Base-by-base conservation (phyloP, 2,888 invertebrate species). In the Saturnia japonica region DNA sequence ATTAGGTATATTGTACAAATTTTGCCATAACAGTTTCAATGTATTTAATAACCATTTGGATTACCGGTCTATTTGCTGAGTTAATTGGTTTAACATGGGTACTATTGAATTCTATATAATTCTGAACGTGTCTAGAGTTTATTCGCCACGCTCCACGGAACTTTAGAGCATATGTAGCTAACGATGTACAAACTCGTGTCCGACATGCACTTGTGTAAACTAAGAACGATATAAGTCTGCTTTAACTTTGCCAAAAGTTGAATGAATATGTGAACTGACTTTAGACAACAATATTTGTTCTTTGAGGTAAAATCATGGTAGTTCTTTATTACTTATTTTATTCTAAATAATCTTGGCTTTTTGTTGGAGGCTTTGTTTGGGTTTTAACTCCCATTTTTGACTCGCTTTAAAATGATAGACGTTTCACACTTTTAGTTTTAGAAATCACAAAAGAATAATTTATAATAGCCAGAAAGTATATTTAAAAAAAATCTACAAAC, bases 31-130 rank as follows among this genome's bases (percentile, higher is more conserved):
- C 22, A 28, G 4, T 60, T 60, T 60, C 19, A 28, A 28, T 14
- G 14, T 28, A 40, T 64, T 64, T 16, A 40, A 40, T 40, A 64
- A 40, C 40, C 22, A n/a, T n/a, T n/a, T 64, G n/a, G 14, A 40
- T 34, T 40, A 3, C n/a, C 40, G 19, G 64, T 64, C 64, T 40
- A 40, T 64, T 64, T 64, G 40, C 40, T n/a, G 64, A 64, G 64
- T 64, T 19, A 40, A 64, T 64, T 64, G 64, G 64, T 64, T 34
- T 40, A 62, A 64, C 64, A 40, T 64, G 9, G 54, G 43, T 14
- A 28, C 57, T 60, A 64, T 40, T 40, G 40, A 64, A 64, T 40
- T 11, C 11, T 64, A n/a, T 64, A 11, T 64, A 64, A 16, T 64
- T 64, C 8, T 40, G 64, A 40, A 40, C n/a, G 40, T 40, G 34